Conservation (phyloP, 2,113 vertebrate species). For the zebrafish (Danio rerio) region GRCz12tu NC_133192.1:20756501-20757000, state of each 20-base stretch:
- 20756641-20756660: not conserved
- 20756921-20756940: conserved; percentile 32
- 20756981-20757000: not conserved
- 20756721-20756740: conserved; percentile 57
- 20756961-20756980: not conserved
- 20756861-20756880: not conserved
- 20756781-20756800: not conserved
- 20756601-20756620: not conserved
- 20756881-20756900: conserved; percentile 1
- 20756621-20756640: not conserved
- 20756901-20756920: conserved; percentile 26
- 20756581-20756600: not conserved
- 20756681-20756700: not conserved
- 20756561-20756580: not conserved
- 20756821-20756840: not conserved
- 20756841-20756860: not conserved
- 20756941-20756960: conserved; percentile 11
- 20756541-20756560: not conserved
- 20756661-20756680: not conserved
- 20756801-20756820: not conserved
- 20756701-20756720: conserved; percentile 56
- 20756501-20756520: not conserved
- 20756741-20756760: not conserved
- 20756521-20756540: not conserved
- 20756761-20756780: not conserved